Conservation (phyloP, 2,888 invertebrate species). For the Drosophila setosimentum region DNA sequence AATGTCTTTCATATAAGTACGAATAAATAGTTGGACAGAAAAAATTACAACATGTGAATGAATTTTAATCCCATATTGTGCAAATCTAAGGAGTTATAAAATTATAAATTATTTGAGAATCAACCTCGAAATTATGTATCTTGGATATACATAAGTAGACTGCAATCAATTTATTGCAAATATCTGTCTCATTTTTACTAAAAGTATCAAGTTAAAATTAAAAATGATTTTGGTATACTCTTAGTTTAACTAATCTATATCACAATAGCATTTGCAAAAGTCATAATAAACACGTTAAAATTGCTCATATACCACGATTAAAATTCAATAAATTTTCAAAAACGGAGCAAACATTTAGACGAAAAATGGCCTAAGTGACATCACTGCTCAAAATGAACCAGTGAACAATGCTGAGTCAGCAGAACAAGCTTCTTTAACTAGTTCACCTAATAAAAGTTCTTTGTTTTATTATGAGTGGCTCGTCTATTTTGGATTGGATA, state of each 20-base stretch:
- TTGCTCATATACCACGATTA: not conserved
- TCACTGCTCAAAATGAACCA: constrained; percentile 6
- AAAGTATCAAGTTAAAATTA: not conserved
- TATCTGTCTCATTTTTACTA: not conserved
- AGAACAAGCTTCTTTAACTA: constrained; percentile 5
- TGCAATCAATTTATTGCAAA: not conserved
- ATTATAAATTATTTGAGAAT: not conserved
- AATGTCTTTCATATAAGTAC: not conserved
- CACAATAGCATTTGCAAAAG: not conserved
- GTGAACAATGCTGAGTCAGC: not conserved
- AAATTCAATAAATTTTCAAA: not conserved
- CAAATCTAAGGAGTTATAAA: not conserved
- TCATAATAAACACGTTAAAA: not conserved
- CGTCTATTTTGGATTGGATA: not conserved
- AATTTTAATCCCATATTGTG: not conserved
- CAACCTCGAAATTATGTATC: not conserved
- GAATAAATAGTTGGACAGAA: not conserved
- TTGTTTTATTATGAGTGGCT: constrained; percentile 12
- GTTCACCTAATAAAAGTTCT: constrained; percentile 7
- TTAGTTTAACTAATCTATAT: not conserved
- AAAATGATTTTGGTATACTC: not conserved
- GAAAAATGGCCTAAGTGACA: not conserved
- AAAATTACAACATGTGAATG: not conserved
- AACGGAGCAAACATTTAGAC: not conserved
- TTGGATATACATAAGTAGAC: not conserved